Percentiles rank a stretch among this genome's conserved stretches.
Evolutionary conservation across 2,888 invertebrate genomes (phyloP).

Genomic region (Pemphredon lugubris): DNA sequence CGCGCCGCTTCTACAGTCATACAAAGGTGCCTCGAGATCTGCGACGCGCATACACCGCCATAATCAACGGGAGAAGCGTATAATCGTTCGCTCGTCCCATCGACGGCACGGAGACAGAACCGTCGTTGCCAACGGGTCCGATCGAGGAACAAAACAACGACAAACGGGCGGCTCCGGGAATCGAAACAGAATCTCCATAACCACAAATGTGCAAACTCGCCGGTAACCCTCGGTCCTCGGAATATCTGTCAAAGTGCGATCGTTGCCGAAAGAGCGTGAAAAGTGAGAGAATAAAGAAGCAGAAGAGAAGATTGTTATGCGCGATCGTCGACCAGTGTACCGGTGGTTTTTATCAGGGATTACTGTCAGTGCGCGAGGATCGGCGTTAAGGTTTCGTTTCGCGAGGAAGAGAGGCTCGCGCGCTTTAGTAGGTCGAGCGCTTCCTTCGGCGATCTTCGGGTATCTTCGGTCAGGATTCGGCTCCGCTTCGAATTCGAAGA

Average conservation of each 20-base stretch:
- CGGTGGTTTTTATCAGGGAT: neutral
- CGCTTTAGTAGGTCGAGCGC: constrained; percentile 70
- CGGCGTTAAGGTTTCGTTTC: constrained; percentile 13
- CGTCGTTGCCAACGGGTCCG: too few relatives aligned
- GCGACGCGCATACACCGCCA: constrained; percentile 19
- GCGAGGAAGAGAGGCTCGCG: constrained; percentile 30
- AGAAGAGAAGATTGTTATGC: constrained; percentile 3
- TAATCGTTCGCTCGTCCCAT: neutral
- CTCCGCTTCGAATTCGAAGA: constrained; percentile 61
- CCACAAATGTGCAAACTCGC: too few relatives aligned
- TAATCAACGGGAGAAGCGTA: neutral
- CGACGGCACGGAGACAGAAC: too few relatives aligned
- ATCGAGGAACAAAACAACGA: neutral
- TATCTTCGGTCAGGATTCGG: constrained; percentile 41
- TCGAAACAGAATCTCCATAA: too few relatives aligned
- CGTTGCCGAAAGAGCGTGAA: neutral
- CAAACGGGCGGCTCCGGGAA: too few relatives aligned
- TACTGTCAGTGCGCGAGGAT: constrained; percentile 36
- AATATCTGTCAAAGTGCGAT: too few relatives aligned
- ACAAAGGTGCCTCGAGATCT: constrained; percentile 41
- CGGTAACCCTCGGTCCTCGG: too few relatives aligned
- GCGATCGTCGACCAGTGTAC: constrained; percentile 8
- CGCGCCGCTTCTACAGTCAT: constrained; percentile 44
- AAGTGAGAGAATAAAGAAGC: neutral
- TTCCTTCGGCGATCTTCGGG: constrained; percentile 40